These are phyloP conservation scores for Pachyrhynchus sulphureomaculatus DNA, from an alignment of 1,140 invertebrate genomes.

Conservation along the genomic window DNA sequence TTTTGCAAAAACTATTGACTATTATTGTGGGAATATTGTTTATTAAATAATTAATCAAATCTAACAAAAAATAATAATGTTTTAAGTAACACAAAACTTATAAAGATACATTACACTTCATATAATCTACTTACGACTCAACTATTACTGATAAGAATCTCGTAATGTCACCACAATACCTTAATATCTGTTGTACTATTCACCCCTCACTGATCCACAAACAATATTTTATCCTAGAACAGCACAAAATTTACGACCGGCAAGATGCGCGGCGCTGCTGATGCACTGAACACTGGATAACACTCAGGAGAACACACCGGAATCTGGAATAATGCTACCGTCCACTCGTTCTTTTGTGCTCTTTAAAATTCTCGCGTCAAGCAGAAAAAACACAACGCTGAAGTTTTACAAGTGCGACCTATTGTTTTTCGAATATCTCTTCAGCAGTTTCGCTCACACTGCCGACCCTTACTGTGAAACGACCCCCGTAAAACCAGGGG, in stretches of 20 bases:
- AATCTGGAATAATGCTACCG: background rate
- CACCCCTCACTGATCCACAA: too few species aligned
- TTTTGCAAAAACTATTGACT: too few species aligned
- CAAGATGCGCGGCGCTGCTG: slow-evolving; percentile 3
- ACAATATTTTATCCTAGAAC: background rate
- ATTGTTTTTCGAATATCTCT: slow-evolving; percentile 24
- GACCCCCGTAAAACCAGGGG: background rate
- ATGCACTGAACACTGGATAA: background rate
- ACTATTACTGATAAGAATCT: too few species aligned
- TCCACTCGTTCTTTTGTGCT: background rate
- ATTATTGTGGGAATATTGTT: too few species aligned
- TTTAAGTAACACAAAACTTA: too few species aligned
- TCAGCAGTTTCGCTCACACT: slow-evolving; percentile 1
- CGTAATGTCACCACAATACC: too few species aligned
- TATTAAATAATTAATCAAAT: too few species aligned
- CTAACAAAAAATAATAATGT: too few species aligned
- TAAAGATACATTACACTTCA: too few species aligned
- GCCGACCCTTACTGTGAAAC: slow-evolving; percentile 23
- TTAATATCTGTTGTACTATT: too few species aligned
- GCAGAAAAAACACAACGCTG: slow-evolving; percentile 9
- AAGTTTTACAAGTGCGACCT: slow-evolving; percentile 19
- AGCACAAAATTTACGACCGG: slow-evolving; percentile 1
- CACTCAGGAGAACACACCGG: slow-evolving; percentile 1
- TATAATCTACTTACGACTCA: too few species aligned
- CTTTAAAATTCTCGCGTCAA: slow-evolving; percentile 10